Percentiles rank a stretch among this genome's conserved stretches.
phyloP scores from a whole-genome alignment of 2,113 vertebrate genomes.

The Hystrix brachyura region DNA sequence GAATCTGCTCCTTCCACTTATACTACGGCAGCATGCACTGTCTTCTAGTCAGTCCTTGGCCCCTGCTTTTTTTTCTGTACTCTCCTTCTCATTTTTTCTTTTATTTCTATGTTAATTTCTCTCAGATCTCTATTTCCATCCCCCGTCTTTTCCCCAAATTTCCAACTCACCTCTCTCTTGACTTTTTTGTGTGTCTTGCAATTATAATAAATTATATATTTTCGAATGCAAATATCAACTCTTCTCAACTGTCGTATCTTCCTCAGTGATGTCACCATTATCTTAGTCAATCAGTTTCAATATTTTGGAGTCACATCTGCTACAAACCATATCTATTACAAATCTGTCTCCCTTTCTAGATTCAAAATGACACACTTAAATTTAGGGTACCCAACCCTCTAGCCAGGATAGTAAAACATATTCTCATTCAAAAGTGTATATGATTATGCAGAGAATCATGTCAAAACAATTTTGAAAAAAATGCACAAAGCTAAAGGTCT shows the following conservation, averaged over 20 bases:
- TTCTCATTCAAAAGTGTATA: neutral
- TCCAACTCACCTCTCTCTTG: neutral
- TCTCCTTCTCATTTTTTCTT: neutral
- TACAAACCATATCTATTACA: neutral
- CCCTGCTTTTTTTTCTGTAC: neutral
- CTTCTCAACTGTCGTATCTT: neutral
- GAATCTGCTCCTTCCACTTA: neutral
- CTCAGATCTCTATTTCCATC: neutral
- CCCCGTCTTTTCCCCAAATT: neutral
- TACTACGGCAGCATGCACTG: accelerated
- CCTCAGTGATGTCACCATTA: neutral
- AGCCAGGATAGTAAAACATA: neutral
- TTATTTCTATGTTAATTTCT: neutral
- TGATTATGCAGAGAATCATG: neutral
- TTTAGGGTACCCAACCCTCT: neutral
- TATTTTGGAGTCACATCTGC: neutral
- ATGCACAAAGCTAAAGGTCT: neutral
- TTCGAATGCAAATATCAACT: neutral
- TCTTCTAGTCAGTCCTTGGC: neutral
- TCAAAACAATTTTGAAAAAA: neutral
- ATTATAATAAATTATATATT: neutral
- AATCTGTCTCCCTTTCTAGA: neutral
- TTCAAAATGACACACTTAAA: neutral
- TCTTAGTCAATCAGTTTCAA: neutral
- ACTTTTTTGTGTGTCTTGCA: neutral